phyloP scores from a whole-genome alignment of 2,888 invertebrate species.

The Drosophila fulvimacula region DNA sequence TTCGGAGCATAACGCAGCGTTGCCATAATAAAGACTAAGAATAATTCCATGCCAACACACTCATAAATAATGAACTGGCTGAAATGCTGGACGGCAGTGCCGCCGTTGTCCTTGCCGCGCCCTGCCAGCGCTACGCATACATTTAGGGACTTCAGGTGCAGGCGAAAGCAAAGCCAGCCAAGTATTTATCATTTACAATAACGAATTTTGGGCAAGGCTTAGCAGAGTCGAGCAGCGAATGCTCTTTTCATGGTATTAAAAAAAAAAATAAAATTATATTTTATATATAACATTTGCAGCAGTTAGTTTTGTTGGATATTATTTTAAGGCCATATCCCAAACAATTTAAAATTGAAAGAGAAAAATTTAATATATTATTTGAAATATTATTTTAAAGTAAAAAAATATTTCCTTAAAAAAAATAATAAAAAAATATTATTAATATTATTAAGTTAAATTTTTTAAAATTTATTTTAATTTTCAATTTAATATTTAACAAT shows the following conservation, averaged over 20 bases:
- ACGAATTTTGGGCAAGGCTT: conserved; percentile 8
- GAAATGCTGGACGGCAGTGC: conserved; percentile 44
- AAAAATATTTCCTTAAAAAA: too few species aligned
- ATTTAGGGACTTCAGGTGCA: conserved; percentile 56
- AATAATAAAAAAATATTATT: too few species aligned
- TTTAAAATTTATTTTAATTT: too few species aligned
- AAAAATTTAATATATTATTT: too few species aligned
- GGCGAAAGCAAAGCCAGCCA: conserved; percentile 60
- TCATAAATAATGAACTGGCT: conserved; percentile 81
- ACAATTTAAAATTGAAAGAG: too few species aligned
- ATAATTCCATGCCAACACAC: conserved; percentile 82
- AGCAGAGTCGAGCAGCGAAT: not conserved
- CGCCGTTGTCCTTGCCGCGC: conserved; percentile 56
- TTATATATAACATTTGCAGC: too few species aligned
- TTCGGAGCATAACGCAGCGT: conserved; percentile 28
- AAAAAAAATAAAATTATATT: too few species aligned
- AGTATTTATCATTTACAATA: conserved; percentile 73
- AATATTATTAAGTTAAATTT: too few species aligned
- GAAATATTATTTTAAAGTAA: too few species aligned
- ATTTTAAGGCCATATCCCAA: too few species aligned
- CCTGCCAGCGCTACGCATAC: conserved; percentile 58
- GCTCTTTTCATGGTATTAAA: not conserved
- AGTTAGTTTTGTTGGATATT: too few species aligned
- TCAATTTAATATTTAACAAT: too few species aligned
- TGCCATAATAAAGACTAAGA: conserved; percentile 74